These are phyloP conservation scores for Trissolcus basalis DNA, from an alignment of 1,140 invertebrate genomes.

Conservation along the genomic window DNA sequence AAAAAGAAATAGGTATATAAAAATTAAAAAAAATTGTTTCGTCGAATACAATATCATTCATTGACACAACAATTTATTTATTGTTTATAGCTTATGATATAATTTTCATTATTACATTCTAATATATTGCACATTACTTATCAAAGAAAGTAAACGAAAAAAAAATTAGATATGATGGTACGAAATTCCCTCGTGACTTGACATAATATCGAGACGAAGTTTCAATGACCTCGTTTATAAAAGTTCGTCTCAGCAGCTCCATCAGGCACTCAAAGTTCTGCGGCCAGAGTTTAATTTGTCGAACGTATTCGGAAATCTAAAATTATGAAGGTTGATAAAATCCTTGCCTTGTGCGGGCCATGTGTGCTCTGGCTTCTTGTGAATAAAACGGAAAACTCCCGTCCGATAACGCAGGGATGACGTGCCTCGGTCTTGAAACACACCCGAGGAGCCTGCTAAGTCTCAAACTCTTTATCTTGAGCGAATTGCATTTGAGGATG, in stretches of 20 bases:
- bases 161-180: background rate
- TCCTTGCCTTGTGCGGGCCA: constrained; percentile 66
- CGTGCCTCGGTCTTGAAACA: constrained; percentile 49
- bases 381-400: constrained; percentile 63
- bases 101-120: too few species aligned
- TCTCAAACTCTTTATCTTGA: constrained; percentile 67
- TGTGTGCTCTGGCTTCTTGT: constrained; percentile 65
- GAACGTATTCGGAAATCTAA: constrained; percentile 72
- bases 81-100: too few species aligned
- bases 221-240: constrained; percentile 36
- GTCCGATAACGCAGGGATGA: constrained; percentile 55
- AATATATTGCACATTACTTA: background rate
- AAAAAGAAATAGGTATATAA: background rate
- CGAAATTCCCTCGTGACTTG: constrained; percentile 5
- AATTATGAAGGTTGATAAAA: constrained; percentile 71
- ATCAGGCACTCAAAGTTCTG: constrained; percentile 42
- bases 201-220: constrained; percentile 47
- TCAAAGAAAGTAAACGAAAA: background rate
- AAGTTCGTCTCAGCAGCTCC: constrained; percentile 27
- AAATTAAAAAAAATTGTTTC: background rate
- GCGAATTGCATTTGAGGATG: constrained; percentile 65
- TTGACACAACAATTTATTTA: too few species aligned
- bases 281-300: constrained; percentile 57
- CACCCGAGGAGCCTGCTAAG: constrained; percentile 67
- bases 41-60: too few species aligned